A percentile compares a stretch with the other conserved stretches of the same genome.
These are phyloP conservation scores for Gymnothorax javanicus DNA, from an alignment of 2,797 vertebrate species.

Conservation along the genomic window DNA sequence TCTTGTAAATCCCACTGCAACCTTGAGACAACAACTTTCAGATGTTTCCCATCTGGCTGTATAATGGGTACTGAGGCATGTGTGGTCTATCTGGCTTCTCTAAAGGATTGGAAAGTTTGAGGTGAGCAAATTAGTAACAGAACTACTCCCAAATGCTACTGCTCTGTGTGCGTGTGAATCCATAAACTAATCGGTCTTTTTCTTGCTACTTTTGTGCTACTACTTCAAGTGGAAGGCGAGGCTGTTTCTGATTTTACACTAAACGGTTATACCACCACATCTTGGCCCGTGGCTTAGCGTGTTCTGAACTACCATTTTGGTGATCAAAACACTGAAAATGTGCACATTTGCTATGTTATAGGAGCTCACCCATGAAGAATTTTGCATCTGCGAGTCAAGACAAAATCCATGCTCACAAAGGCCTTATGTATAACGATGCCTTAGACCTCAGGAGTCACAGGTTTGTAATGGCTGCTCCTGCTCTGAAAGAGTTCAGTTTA, in stretches of 20 bases:
- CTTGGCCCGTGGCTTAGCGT: not conserved
- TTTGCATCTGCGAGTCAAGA: not conserved
- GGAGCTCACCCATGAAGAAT: not conserved
- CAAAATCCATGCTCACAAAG: not conserved
- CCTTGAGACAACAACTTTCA: conserved; percentile 3
- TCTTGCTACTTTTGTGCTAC: not conserved
- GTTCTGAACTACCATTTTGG: not conserved
- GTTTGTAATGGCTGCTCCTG: not conserved
- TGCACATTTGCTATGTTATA: not conserved
- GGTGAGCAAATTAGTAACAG: not conserved
- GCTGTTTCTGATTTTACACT: not conserved
- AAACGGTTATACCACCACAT: not conserved
- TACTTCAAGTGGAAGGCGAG: not conserved
- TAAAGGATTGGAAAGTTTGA: not conserved
- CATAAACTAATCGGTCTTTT: not conserved
- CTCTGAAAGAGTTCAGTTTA: not conserved
- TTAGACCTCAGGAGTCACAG: not conserved
- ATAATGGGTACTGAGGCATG: not conserved
- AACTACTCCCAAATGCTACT: not conserved
- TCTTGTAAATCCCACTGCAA: not conserved
- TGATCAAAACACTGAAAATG: not conserved
- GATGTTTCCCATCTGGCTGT: not conserved
- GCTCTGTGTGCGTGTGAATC: not conserved
- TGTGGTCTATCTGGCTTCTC: not conserved
- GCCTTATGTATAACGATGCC: not conserved